Percentiles rank a stretch among this genome's conserved stretches.
phyloP scores from a whole-genome alignment of 2,888 invertebrate genomes.

The Kryphioiulus occultus region DNA sequence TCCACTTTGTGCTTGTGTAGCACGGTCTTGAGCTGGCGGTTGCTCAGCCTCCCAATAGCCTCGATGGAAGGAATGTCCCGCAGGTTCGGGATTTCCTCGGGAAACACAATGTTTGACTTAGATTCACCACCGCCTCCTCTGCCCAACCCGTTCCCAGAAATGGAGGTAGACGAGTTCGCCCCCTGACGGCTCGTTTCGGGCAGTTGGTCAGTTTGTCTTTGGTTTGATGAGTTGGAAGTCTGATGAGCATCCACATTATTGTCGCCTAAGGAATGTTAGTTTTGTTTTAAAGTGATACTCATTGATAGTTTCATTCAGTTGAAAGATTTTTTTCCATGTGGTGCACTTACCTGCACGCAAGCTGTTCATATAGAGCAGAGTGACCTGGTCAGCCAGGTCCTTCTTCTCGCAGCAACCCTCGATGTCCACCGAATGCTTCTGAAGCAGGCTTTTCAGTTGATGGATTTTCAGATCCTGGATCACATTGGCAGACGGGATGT shows the following conservation, averaged over 20 bases:
- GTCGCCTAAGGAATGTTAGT: neutral
- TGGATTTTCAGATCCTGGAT: constrained; percentile 61
- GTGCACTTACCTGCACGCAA: neutral
- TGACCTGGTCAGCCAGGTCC: constrained; percentile 80
- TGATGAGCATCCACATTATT: no score
- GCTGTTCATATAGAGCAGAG: constrained; percentile 70
- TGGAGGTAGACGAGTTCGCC: neutral
- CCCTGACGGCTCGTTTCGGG: neutral
- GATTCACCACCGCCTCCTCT: neutral
- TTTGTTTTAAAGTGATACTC: neutral
- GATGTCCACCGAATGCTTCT: constrained; percentile 83
- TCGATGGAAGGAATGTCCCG: constrained; percentile 50
- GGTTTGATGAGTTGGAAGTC: neutral
- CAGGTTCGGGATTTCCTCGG: constrained; percentile 25
- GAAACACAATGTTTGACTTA: neutral
- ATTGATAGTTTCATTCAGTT: no score
- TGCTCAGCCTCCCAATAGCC: constrained; percentile 64
- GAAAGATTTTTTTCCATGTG: neutral
- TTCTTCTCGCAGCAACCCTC: constrained; percentile 87
- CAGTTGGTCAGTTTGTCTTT: neutral
- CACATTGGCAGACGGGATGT: neutral
- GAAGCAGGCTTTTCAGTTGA: constrained; percentile 82
- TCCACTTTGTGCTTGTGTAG: constrained; percentile 83
- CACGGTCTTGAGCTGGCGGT: constrained; percentile 83
- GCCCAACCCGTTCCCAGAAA: neutral